Conservation (phyloP, 64 coral and sea anemone genomes). For the Stylophora pistillata region DNA sequence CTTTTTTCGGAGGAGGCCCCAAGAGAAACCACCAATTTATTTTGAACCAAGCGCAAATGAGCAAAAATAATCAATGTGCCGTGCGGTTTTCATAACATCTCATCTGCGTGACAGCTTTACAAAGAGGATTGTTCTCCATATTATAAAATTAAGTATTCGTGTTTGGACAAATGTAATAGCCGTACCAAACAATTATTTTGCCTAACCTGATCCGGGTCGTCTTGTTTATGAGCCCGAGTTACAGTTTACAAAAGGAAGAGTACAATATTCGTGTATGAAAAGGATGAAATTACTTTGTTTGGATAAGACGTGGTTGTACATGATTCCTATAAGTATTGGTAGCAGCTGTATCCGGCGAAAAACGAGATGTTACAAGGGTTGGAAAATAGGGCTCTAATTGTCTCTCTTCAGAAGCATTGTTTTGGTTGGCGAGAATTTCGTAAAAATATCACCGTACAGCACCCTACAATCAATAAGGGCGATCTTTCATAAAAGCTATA, state of each 20-base stretch:
- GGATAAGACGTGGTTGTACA: constrained; percentile 4
- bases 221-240: constrained; percentile 8
- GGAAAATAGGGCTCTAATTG: background rate
- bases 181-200: background rate
- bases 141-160: constrained; percentile 5
- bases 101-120: constrained; percentile 22
- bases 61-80: background rate
- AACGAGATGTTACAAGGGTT: background rate
- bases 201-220: background rate
- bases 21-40: background rate
- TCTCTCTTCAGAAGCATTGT: constrained; percentile 16
- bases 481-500: background rate
- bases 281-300: constrained; percentile 34
- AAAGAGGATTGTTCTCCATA: constrained; percentile 26
- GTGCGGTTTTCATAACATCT: constrained; percentile 14
- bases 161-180: constrained; percentile 16
- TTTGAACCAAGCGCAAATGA: background rate
- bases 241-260: constrained; percentile 36
- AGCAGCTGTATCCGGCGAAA: constrained; percentile 16
- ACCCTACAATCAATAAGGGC: background rate
- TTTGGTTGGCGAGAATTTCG: constrained; percentile 2
- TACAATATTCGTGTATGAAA: constrained; percentile 12
- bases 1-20: background rate
- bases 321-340: background rate
- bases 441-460: background rate